Evolutionary conservation across 2,888 invertebrate genomes (phyloP).

Genomic region (Pristionchus japonicus): DNA sequence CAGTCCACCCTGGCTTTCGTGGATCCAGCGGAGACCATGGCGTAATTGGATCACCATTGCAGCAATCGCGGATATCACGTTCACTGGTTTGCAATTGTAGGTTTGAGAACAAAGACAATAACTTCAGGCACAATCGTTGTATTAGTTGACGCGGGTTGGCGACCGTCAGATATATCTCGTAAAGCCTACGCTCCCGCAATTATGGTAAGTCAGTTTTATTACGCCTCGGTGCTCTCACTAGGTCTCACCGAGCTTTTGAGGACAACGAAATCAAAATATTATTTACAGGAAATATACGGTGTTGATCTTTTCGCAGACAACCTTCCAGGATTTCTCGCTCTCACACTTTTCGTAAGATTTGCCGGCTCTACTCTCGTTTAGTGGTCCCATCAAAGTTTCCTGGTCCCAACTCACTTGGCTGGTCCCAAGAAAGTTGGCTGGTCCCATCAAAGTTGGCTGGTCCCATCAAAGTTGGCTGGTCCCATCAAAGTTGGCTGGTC

Average conservation of each 20-base stretch:
- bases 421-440: no score
- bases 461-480: no score
- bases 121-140: background rate
- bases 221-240: no score
- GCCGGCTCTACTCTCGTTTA: no score
- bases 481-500: no score
- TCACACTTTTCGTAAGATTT: background rate
- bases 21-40: background rate
- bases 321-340: background rate
- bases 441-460: no score
- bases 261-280: no score
- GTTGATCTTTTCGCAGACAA: background rate
- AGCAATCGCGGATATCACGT: background rate
- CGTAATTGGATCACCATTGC: background rate
- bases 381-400: no score
- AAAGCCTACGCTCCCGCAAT: background rate
- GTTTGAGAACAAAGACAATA: background rate
- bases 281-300: background rate
- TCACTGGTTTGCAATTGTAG: background rate
- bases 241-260: no score
- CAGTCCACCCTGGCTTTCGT: background rate
- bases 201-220: background rate
- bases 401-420: no score
- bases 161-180: background rate
- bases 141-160: background rate